Conservation (phyloP, 2,797 vertebrate species). For the Anabas testudineus region DNA sequence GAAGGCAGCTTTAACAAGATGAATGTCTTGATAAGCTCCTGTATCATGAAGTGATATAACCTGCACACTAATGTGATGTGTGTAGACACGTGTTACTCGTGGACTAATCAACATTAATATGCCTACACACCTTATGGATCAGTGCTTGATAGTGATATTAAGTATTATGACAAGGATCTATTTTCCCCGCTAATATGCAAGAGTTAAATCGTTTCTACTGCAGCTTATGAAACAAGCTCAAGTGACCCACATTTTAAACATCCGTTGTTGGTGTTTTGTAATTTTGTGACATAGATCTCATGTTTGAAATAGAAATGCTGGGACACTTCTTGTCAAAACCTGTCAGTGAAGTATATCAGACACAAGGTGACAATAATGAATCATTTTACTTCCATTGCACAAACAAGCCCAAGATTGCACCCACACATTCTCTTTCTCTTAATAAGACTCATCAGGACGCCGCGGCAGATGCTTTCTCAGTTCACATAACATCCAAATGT, state of each 20-base stretch:
- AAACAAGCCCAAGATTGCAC: background rate
- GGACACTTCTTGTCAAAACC: background rate
- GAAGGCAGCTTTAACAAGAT: background rate
- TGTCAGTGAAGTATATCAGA: slow-evolving; percentile 13
- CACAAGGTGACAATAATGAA: slow-evolving; percentile 13
- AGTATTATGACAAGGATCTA: background rate
- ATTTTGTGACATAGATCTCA: slow-evolving; percentile 19
- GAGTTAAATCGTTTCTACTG: background rate
- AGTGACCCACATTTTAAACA: slow-evolving; percentile 33
- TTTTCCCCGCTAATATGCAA: background rate
- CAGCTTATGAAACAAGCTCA: slow-evolving; percentile 18
- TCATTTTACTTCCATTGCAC: background rate
- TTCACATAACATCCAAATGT: background rate
- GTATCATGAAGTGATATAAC: background rate
- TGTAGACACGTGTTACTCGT: slow-evolving; percentile 7
- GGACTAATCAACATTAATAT: background rate
- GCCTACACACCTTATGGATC: background rate
- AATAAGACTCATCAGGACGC: background rate
- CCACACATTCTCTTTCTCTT: slow-evolving; percentile 11
- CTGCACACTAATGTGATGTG: slow-evolving; percentile 1
- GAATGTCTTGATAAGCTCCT: slow-evolving; percentile 10
- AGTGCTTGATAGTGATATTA: background rate
- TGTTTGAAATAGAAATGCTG: slow-evolving; percentile 7
- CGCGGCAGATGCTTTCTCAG: background rate
- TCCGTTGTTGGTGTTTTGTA: slow-evolving; percentile 16